These are phyloP conservation scores for Lanistes nyassanus DNA, from an alignment of 1,140 invertebrate species.

Conservation along the genomic window DNA sequence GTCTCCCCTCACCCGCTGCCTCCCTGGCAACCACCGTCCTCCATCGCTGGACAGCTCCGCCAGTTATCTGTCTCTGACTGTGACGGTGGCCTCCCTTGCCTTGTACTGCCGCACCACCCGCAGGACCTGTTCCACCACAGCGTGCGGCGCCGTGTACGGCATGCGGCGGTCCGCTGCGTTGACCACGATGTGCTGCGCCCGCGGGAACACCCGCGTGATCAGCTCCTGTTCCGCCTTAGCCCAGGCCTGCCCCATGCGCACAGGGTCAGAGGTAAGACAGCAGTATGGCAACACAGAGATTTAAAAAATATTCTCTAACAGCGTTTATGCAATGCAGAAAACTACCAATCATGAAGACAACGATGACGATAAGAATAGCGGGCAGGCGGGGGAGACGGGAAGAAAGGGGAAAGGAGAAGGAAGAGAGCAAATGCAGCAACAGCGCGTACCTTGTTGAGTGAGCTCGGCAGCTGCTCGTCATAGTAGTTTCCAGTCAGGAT, in stretches of 20 bases:
- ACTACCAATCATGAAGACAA: too few relatives aligned
- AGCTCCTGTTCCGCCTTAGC: slow-evolving; percentile 59
- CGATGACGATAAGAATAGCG: too few relatives aligned
- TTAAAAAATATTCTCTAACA: not conserved
- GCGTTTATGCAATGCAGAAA: not conserved
- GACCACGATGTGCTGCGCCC: slow-evolving; percentile 58
- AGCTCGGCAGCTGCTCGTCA: slow-evolving; percentile 63
- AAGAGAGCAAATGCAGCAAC: too few relatives aligned
- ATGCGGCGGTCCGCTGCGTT: slow-evolving; percentile 63
- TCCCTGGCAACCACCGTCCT: too few relatives aligned
- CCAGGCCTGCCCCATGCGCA: slow-evolving; percentile 53
- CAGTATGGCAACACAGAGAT: too few relatives aligned
- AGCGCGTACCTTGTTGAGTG: slow-evolving; percentile 58
- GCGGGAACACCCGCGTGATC: slow-evolving; percentile 50
- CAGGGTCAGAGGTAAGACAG: too few relatives aligned
- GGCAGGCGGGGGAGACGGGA: too few relatives aligned
- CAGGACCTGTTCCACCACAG: slow-evolving; percentile 54
- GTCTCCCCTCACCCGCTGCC: too few relatives aligned
- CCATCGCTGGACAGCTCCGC: too few relatives aligned
- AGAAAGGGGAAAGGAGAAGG: too few relatives aligned
- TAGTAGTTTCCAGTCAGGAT: slow-evolving; percentile 65
- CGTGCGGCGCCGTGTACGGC: slow-evolving; percentile 54
- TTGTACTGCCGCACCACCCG: slow-evolving; percentile 45
- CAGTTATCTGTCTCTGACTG: too few relatives aligned
- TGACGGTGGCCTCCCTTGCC: too few relatives aligned